phyloP scores from a whole-genome alignment of 2,797 vertebrate genomes.

The Sebastes umbrosus region DNA sequence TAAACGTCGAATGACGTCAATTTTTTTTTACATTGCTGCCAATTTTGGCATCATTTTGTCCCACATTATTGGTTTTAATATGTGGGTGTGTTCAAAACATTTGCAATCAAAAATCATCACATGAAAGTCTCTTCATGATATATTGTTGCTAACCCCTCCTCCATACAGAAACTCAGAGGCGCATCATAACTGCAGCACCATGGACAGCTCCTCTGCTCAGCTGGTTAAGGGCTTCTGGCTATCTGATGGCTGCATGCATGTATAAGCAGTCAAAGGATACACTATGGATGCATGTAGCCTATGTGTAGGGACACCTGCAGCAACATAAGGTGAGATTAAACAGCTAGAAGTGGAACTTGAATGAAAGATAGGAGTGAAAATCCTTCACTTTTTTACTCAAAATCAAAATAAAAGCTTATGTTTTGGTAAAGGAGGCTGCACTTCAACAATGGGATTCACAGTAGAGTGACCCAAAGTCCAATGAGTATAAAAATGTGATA shows the following conservation, averaged over 20 bases:
- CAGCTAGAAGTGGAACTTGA: too few relatives aligned
- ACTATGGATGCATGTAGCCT: not conserved
- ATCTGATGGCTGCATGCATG: not conserved
- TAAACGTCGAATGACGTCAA: not conserved
- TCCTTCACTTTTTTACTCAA: too few relatives aligned
- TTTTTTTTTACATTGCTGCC: not conserved
- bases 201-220: conserved; percentile 54
- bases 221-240: too few relatives aligned
- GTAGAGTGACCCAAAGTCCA: too few relatives aligned
- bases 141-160: not conserved
- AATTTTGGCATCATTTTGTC: not conserved
- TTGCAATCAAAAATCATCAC: not conserved
- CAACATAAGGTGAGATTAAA: not conserved
- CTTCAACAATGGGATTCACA: too few relatives aligned
- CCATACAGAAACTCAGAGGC: not conserved
- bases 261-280: not conserved
- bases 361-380: too few relatives aligned
- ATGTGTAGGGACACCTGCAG: not conserved
- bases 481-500: too few relatives aligned
- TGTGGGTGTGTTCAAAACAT: not conserved
- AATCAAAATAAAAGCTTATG: too few relatives aligned
- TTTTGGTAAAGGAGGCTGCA: too few relatives aligned
- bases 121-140: not conserved
- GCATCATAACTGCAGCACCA: conserved; percentile 67
- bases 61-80: not conserved